Conservation (phyloP, 2,888 invertebrate species). For the Leptinotarsa peninsularis region DNA sequence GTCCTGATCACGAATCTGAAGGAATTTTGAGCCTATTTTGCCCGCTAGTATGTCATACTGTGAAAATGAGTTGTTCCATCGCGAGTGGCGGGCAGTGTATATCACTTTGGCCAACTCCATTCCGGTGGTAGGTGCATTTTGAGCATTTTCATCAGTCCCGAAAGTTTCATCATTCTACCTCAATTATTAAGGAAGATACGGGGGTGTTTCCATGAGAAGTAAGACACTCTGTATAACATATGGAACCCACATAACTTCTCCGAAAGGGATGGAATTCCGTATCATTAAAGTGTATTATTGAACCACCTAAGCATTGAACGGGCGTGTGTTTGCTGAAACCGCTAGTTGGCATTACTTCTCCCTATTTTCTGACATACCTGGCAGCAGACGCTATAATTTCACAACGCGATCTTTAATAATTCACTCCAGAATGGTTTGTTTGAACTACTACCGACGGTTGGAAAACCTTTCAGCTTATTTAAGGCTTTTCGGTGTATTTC, state of each 20-base stretch:
- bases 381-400: neutral
- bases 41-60: no score
- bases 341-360: neutral
- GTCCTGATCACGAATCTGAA: no score
- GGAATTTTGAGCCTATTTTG: no score
- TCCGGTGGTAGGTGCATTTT: no score
- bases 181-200: no score
- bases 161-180: no score
- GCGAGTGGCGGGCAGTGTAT: no score
- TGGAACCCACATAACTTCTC: neutral
- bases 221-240: no score
- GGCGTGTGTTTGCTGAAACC: neutral
- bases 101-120: no score
- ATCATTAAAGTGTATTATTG: neutral
- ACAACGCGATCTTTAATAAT: neutral
- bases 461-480: neutral
- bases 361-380: neutral
- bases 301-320: neutral
- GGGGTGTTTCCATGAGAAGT: no score
- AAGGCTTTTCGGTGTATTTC: neutral
- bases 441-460: neutral
- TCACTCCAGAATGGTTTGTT: neutral
- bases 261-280: neutral
- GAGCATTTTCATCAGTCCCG: no score
- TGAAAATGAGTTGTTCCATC: no score